Conservation (phyloP, 2,797 vertebrate genomes). For the Aeoliscus strigatus region DNA sequence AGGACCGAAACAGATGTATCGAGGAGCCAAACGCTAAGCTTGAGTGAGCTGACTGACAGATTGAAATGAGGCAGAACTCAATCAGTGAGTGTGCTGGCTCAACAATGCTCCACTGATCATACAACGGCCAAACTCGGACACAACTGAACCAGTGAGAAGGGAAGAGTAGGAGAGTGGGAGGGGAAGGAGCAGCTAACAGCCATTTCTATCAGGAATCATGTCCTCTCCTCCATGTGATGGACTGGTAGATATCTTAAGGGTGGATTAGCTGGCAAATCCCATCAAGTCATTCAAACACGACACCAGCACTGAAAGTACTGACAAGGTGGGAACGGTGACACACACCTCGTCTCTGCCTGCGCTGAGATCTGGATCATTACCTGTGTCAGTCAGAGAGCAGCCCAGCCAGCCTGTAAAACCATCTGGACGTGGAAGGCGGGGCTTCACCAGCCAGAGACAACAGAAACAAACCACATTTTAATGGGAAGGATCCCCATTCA, state of each 20-base stretch:
- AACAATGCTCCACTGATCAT: no score
- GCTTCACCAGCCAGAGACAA: slow-evolving; percentile 37
- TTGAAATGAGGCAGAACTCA: no score
- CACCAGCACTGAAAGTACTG: slow-evolving; percentile 34
- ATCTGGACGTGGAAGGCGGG: slow-evolving; percentile 47
- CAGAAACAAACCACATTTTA: slow-evolving; percentile 50
- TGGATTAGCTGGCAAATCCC: slow-evolving; percentile 46
- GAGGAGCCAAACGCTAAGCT: no score
- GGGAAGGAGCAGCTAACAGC: slow-evolving; percentile 21
- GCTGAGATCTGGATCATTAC: slow-evolving; percentile 55
- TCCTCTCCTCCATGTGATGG: slow-evolving; percentile 38
- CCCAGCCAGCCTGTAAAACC: slow-evolving; percentile 56
- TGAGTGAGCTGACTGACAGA: no score
- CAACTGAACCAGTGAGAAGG: no score
- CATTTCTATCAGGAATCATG: slow-evolving; percentile 50
- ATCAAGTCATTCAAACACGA: slow-evolving; percentile 35
- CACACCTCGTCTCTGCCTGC: slow-evolving; percentile 39
- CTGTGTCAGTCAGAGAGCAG: slow-evolving; percentile 61
- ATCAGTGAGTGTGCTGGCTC: no score
- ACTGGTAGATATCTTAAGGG: slow-evolving; percentile 44
- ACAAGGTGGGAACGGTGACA: slow-evolving; percentile 30
- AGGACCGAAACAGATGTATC: no score
- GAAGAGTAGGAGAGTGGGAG: no score
- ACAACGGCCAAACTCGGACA: no score
- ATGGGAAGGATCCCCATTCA: slow-evolving; percentile 34